phyloP scores from a whole-genome alignment of 2,888 invertebrate species.

The Acanthosepion pharaonis region DNA sequence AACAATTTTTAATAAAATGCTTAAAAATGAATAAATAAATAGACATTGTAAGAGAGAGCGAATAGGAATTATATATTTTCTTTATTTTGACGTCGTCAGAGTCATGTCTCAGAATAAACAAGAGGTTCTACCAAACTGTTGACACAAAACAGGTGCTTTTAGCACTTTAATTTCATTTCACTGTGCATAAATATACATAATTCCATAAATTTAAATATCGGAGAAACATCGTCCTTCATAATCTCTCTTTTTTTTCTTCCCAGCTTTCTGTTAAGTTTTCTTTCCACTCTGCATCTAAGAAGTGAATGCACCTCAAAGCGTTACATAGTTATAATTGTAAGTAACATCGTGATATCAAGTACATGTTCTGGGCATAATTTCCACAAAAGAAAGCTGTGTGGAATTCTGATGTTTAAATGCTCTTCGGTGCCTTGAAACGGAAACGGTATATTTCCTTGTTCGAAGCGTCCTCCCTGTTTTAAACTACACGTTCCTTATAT shows the following conservation, averaged over 20 bases:
- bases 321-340: not conserved
- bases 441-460: no score
- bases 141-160: slow-evolving; percentile 33
- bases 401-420: not conserved
- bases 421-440: not conserved
- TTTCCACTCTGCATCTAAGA: not conserved
- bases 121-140: not conserved
- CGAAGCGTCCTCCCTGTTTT: no score
- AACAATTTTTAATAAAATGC: no score
- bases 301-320: not conserved
- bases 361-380: not conserved
- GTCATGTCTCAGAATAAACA: no score
- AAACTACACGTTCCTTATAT: no score
- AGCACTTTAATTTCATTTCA: not conserved
- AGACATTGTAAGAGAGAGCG: no score
- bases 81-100: no score
- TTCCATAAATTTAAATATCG: not conserved
- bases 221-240: not conserved
- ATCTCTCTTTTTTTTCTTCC: not conserved
- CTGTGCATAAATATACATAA: not conserved
- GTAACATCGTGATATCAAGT: not conserved
- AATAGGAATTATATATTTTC: no score
- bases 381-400: not conserved
- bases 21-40: no score
- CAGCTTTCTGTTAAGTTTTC: not conserved